Evolutionary conservation across 2,888 invertebrate species (phyloP), one percentile per base, ranked within the genome.

Genomic region (Leptopilina syphax): DNA sequence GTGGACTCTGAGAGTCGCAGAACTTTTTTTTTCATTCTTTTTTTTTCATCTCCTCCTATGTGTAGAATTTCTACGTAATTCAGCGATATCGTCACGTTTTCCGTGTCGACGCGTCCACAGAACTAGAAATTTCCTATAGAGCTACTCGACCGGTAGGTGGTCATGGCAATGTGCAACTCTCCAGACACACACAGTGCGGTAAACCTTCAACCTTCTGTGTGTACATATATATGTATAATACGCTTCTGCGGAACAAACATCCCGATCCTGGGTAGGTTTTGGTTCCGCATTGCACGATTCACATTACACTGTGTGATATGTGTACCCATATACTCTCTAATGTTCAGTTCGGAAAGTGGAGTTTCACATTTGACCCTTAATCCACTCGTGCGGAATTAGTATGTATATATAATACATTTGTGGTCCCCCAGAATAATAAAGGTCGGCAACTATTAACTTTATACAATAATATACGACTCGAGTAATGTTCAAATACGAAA

Each of bases 41-140:
- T 50, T 50, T 50, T 50, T 50, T 12, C 10, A 50, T 50, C 50
- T 10, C 77, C 80, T 80, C 77, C 78, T 80, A 70, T 73, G 34
- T 54, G 73, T 54, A 57, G 73, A 54, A 73, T 73, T 73, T 73
- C 79, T 18, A 77, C 70, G 78, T 82, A 83, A 85, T 76, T 67
- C 80, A 80, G 63, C 78, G 80, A 82, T 79, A 77, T 85, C 83
- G 84, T 87, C 89, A 88, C 89, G 87, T 87, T 87, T 85, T 82
- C 68, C 81, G 63, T 85, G 86, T 85, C 85, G 80, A 84, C 80
- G 79, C 70, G 54, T 54, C 76, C 73, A 57, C 27, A 73, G 73
- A 73, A 73, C 73, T 34, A 82, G 67, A 73, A 80, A 81, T 80
- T 77, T 83, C 81, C 82, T 77, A 70, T 50, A 80, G 73, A 63